phyloP scores from a whole-genome alignment of 2,113 vertebrate species.

The Cervus canadensis region DNA sequence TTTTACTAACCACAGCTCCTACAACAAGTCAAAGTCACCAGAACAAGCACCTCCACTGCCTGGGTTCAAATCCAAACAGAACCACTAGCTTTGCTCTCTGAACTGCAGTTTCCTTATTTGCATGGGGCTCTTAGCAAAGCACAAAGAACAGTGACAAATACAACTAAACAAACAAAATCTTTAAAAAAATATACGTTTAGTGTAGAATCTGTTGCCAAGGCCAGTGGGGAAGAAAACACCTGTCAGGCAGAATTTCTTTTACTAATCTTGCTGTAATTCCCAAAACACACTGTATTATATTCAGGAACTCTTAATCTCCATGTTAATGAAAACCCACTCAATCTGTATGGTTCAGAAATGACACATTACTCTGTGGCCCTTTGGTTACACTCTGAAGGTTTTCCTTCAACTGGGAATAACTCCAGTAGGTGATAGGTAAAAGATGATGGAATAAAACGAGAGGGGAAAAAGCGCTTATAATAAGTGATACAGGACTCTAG shows the following conservation, averaged over 20 bases:
- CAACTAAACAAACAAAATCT: background rate
- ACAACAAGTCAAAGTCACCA: background rate
- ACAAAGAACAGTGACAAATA: conserved; percentile 13
- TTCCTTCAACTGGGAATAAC: background rate
- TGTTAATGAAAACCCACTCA: background rate
- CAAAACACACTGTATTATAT: background rate
- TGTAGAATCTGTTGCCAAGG: background rate
- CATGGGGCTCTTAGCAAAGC: background rate
- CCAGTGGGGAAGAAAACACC: background rate
- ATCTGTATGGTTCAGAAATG: background rate
- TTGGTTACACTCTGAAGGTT: background rate
- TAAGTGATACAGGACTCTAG: background rate
- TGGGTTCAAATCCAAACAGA: background rate
- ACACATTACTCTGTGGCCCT: background rate
- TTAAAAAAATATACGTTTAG: background rate
- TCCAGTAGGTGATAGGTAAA: background rate
- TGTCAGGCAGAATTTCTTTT: background rate
- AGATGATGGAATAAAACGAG: background rate
- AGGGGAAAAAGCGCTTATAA: background rate
- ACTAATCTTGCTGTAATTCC: background rate
- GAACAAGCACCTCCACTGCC: background rate
- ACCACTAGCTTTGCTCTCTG: background rate
- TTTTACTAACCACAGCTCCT: conserved; percentile 15
- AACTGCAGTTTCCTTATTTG: background rate
- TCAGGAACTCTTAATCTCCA: background rate